These are phyloP conservation scores for Tachysurus vachellii DNA, from an alignment of 2,113 vertebrate species.

Conservation along the genomic window DNA sequence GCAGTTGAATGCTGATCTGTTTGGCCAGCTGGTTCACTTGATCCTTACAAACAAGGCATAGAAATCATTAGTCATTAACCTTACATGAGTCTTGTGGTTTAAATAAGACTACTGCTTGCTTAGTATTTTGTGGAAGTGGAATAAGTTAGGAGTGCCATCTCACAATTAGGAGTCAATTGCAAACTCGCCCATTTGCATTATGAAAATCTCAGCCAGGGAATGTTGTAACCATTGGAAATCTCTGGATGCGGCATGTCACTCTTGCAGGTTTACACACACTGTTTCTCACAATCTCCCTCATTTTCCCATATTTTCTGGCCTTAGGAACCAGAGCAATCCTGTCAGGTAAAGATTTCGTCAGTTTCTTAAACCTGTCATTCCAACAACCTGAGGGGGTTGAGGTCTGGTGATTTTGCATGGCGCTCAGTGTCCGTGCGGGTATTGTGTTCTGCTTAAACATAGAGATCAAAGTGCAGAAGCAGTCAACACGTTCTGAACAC, in stretches of 20 bases:
- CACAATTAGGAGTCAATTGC: neutral
- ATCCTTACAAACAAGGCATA: neutral
- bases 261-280: neutral
- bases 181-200: neutral
- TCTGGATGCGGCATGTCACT: neutral
- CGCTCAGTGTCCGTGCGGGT: neutral
- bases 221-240: neutral
- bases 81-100: neutral
- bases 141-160: neutral
- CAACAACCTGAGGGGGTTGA: neutral
- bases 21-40: neutral
- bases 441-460: neutral
- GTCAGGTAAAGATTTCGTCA: neutral
- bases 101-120: neutral
- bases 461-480: neutral
- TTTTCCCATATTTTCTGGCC: neutral
- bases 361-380: neutral
- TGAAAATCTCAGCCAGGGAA: neutral
- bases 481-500: neutral
- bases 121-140: neutral
- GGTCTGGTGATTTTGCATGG: neutral
- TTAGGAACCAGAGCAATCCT: neutral
- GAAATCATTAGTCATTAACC: neutral
- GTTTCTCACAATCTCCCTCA: neutral
- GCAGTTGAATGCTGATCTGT: neutral